Evolutionary conservation across 64 coral and sea anemone species (phyloP), one percentile per base, ranked within the genome.

Genomic region (Stichodactyla helianthus): DNA sequence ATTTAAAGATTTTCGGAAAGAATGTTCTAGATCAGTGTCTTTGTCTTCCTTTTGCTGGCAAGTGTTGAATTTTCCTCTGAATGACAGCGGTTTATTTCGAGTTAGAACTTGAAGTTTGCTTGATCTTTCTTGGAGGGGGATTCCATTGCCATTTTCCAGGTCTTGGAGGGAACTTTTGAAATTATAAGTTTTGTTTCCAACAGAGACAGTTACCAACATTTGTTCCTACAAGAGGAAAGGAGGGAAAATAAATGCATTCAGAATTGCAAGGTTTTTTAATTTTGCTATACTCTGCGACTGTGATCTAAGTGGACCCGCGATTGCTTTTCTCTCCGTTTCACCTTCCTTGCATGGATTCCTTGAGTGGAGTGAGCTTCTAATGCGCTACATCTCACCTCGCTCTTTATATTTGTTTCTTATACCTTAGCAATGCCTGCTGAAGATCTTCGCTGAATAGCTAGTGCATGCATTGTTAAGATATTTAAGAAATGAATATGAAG

Each of bases 181-280:
- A 26, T 87, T 91, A 74, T 87, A 91, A 18, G 78, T 91, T 76
- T 87, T 91, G 22, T 79, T 86, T 62, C 86, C 90, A 1, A 91
- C 60, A 16, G 90, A 85, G 4, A 91, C 90, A 15, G 90, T 91
- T 28, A 91, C 90, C 50, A 91, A 60, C 50, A 91, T 64, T 14
- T 84, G 90, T 82, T 87, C 90, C 90, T 91, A 44, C 15, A 56
- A 85, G 6, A 17, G 57, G 20, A 55, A 70, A 54, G 16, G 0
- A 19, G 19, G 10, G 50, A 5, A 10, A 15, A 58, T 10, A 6
- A 82, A 22, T 28, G 10, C 18, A 5, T 5, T 6, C 19, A 22
- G 6, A 65, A 4, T 65, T 44, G 35, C 35, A 44, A 44, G 35
- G 2, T 44, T 44, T 44, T 3, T 44, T 44, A 3, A 44, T 44